These are phyloP conservation scores for Metalampra italica DNA, from an alignment of 2,888 invertebrate species.

Conservation along the genomic window DNA sequence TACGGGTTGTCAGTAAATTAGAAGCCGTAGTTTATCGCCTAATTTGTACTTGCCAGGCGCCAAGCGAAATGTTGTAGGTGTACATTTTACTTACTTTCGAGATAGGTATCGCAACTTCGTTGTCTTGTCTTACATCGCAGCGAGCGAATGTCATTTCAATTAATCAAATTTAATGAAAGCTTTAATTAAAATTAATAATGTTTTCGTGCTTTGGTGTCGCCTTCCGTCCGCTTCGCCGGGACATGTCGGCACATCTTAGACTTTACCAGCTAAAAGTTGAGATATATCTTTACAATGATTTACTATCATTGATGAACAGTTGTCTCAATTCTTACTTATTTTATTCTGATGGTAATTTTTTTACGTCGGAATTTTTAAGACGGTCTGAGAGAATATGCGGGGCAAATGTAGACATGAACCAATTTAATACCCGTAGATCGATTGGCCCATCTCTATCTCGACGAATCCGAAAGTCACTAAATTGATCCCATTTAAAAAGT, in stretches of 20 bases:
- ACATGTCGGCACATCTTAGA: neutral
- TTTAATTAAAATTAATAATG: constrained; percentile 44
- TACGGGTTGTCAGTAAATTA: too few relatives aligned
- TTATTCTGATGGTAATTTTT: too few relatives aligned
- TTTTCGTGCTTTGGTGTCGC: constrained; percentile 17
- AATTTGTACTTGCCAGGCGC: neutral
- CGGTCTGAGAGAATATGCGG: too few relatives aligned
- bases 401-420: neutral
- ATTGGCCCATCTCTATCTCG: constrained; percentile 1
- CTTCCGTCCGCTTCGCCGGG: constrained; percentile 5
- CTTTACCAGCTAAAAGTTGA: neutral
- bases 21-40: too few relatives aligned
- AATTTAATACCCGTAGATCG: constrained; percentile 6
- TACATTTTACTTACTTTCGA: neutral
- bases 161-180: constrained; percentile 43
- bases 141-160: constrained; percentile 27
- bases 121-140: constrained; percentile 7
- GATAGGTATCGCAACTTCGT: constrained; percentile 3
- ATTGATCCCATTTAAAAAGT: constrained; percentile 57
- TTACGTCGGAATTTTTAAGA: too few relatives aligned
- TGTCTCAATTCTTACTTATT: too few relatives aligned
- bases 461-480: constrained; percentile 29
- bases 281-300: too few relatives aligned
- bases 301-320: too few relatives aligned
- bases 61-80: neutral